Evolutionary conservation across 2,113 vertebrate genomes (phyloP).

Genomic region (Suncus etruscus): DNA sequence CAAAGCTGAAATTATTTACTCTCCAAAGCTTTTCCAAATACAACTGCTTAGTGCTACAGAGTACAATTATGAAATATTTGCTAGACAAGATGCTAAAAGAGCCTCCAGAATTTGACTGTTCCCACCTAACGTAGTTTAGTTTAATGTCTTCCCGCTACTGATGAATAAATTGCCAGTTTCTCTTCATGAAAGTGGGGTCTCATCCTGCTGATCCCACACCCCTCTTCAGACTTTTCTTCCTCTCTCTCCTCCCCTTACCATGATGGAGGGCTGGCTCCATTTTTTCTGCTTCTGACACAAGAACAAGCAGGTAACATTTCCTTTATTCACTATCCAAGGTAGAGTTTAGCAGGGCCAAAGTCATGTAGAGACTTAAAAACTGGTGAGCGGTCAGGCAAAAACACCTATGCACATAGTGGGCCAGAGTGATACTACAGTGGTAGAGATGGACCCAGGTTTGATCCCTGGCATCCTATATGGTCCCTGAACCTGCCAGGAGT

Average conservation of each 20-base stretch:
- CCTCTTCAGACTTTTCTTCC: neutral
- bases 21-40: slow-evolving; percentile 5
- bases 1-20: slow-evolving; percentile 34
- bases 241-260: neutral
- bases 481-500: too few species aligned
- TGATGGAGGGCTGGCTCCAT: too few species aligned
- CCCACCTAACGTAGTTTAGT: neutral
- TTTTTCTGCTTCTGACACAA: neutral
- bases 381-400: neutral
- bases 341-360: neutral
- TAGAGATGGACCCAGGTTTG: too few species aligned
- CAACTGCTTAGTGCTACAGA: neutral
- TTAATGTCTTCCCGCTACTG: slow-evolving; percentile 2
- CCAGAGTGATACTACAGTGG: too few species aligned
- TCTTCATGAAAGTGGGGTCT: neutral
- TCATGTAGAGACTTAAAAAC: slow-evolving; percentile 23
- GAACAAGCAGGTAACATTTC: neutral
- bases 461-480: too few species aligned
- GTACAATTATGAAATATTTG: neutral
- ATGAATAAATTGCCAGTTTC: neutral
- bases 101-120: neutral
- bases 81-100: slow-evolving; percentile 9
- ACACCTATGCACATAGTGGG: too few species aligned
- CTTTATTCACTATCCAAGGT: neutral
- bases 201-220: neutral